These are phyloP conservation scores for Setipinna tenuifilis DNA, from an alignment of 2,797 vertebrate species.

Conservation along the genomic window DNA sequence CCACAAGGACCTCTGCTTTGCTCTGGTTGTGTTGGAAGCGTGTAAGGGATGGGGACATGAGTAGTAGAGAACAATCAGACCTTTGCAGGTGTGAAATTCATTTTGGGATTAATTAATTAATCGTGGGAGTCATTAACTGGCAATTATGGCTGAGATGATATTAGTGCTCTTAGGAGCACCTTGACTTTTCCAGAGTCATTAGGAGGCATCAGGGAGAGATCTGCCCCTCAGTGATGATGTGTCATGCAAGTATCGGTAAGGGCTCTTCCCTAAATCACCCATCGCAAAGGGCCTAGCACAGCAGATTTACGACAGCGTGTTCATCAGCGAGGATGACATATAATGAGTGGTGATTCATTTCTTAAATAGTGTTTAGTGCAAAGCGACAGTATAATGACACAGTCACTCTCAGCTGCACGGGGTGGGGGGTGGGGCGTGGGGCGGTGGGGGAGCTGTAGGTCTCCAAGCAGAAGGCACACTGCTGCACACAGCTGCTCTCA, in stretches of 20 bases:
- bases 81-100: no score
- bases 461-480: background rate
- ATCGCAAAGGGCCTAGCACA: background rate
- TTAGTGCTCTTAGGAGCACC: no score
- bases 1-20: no score
- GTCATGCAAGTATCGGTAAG: no score
- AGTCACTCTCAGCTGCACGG: background rate
- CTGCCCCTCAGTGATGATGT: background rate
- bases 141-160: no score
- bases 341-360: background rate
- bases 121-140: no score
- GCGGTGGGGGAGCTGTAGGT: background rate
- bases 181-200: background rate
- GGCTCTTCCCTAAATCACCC: no score
- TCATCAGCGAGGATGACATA: background rate
- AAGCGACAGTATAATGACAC: background rate
- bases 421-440: background rate
- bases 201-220: background rate
- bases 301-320: no score
- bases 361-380: background rate
- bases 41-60: no score
- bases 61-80: no score
- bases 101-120: no score
- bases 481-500: background rate
- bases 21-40: no score